Conservation (phyloP, 2,888 invertebrate genomes). For the Furcula furcula region DNA sequence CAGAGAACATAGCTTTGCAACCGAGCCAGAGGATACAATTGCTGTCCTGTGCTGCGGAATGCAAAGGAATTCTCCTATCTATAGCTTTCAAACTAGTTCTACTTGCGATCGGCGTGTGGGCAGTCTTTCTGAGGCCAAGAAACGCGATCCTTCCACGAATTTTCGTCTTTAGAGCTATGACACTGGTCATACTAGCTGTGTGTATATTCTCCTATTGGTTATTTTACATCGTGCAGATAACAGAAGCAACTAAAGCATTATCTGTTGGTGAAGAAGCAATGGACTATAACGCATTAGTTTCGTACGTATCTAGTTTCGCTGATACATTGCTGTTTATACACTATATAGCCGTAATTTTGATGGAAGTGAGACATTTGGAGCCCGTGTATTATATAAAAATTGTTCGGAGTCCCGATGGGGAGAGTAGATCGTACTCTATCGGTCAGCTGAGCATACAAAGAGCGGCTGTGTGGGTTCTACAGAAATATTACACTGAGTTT, state of each 20-base stretch:
- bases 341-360: constrained; percentile 94
- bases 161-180: constrained; percentile 93
- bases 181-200: constrained; percentile 93
- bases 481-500: constrained; percentile 98
- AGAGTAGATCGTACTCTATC: constrained; percentile 92
- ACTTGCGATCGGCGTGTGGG: constrained; percentile 95
- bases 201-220: constrained; percentile 99
- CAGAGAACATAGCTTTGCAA: constrained; percentile 85
- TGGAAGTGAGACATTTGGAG: constrained; percentile 96
- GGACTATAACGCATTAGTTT: constrained; percentile 94
- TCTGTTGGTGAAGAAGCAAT: constrained; percentile 90
- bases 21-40: constrained; percentile 86
- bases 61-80: constrained; percentile 95
- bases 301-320: constrained; percentile 95
- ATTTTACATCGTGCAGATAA: constrained; percentile 96
- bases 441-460: constrained; percentile 96
- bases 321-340: constrained; percentile 97
- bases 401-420: constrained; percentile 97
- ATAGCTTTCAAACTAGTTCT: constrained; percentile 95
- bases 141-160: constrained; percentile 95
- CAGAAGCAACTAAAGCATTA: constrained; percentile 90
- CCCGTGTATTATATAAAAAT: constrained; percentile 95
- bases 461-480: constrained; percentile 96
- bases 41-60: constrained; percentile 94
- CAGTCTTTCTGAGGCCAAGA: constrained; percentile 92